These are phyloP conservation scores for Ictalurus punctatus DNA, from an alignment of 2,113 vertebrate species.

Conservation along the genomic window DNA sequence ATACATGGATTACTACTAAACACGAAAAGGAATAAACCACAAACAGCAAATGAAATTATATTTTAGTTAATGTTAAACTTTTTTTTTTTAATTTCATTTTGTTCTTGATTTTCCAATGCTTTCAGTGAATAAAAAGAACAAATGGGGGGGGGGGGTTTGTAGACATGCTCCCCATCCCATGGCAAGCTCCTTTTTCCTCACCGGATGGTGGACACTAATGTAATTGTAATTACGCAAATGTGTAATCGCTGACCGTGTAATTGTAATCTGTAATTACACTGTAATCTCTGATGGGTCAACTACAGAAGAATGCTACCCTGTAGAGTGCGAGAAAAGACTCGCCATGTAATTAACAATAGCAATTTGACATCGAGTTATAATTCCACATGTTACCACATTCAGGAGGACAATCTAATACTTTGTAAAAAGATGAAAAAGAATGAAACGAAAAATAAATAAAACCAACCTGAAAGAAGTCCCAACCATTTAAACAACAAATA, in stretches of 20 bases:
- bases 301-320: not conserved
- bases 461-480: not conserved
- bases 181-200: not conserved
- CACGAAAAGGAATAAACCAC: not conserved
- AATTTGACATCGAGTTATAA: not conserved
- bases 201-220: not conserved
- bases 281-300: not conserved
- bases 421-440: not conserved
- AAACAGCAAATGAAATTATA: not conserved
- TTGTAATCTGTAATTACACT: not conserved
- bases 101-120: not conserved
- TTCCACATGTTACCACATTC: not conserved
- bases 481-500: not conserved
- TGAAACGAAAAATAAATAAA: not conserved
- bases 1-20: not conserved
- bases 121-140: not conserved
- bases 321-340: not conserved
- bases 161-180: not conserved
- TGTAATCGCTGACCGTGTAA: not conserved
- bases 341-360: not conserved
- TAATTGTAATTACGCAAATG: not conserved
- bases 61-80: not conserved
- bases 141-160: not conserved
- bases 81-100: not conserved
- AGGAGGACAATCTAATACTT: not conserved